A percentile compares a stretch with the other conserved stretches of the same genome.
Evolutionary conservation across 2,888 invertebrate species (phyloP).

Genomic region (Melolontha melolontha): DNA sequence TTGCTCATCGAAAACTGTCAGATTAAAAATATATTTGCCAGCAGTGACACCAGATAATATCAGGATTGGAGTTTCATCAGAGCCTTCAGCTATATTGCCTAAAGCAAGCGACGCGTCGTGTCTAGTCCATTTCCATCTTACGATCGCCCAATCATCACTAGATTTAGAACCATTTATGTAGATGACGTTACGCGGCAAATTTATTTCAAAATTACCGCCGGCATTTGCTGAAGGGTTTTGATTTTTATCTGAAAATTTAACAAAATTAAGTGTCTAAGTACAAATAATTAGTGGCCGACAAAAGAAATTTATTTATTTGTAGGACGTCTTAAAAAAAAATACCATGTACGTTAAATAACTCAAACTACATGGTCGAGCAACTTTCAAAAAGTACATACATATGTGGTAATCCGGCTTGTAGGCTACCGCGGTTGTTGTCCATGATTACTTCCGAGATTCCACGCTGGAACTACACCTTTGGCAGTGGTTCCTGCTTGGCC

Average conservation of each 20-base stretch:
- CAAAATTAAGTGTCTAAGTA: slow-evolving; percentile 2
- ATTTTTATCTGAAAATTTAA: slow-evolving; percentile 80
- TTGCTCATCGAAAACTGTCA: slow-evolving; percentile 92
- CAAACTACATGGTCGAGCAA: too few relatives aligned
- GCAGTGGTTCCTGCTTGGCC: too few relatives aligned
- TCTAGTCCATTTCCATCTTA: slow-evolving; percentile 86
- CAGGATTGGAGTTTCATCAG: slow-evolving; percentile 82
- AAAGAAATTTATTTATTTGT: too few relatives aligned
- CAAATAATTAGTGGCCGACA: too few relatives aligned
- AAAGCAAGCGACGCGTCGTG: slow-evolving; percentile 84
- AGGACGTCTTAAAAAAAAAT: too few relatives aligned
- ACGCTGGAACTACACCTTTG: too few relatives aligned
- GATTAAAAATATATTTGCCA: slow-evolving; percentile 88
- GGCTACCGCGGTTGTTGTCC: too few relatives aligned
- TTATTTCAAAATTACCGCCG: slow-evolving; percentile 84
- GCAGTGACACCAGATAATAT: slow-evolving; percentile 86
- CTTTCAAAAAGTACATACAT: too few relatives aligned
- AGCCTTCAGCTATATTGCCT: slow-evolving; percentile 79
- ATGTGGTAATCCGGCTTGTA: too few relatives aligned
- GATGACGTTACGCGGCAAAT: slow-evolving; percentile 80
- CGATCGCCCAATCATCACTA: slow-evolving; percentile 87
- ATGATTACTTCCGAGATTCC: too few relatives aligned
- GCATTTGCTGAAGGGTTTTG: slow-evolving; percentile 90
- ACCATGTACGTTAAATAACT: too few relatives aligned
- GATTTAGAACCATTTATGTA: slow-evolving; percentile 88